These are phyloP conservation scores for Sebastes oblongus DNA, from an alignment of 2,797 vertebrate species.

Conservation along the genomic window DNA sequence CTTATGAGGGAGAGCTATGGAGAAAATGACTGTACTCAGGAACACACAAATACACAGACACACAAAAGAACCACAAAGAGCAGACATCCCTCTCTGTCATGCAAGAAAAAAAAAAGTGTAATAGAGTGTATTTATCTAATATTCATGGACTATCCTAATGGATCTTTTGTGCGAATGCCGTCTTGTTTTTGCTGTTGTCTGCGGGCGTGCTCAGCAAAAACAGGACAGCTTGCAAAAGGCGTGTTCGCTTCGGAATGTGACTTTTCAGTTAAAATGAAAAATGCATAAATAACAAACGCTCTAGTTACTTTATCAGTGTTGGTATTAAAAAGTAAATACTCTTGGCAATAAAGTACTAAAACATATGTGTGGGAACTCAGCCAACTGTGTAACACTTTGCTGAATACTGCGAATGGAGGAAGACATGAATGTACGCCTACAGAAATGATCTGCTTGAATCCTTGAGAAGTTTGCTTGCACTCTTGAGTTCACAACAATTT, in stretches of 20 bases:
- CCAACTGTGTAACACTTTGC: neutral
- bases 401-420: neutral
- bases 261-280: slow-evolving; percentile 21
- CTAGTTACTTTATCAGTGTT: neutral
- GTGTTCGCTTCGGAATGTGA: neutral
- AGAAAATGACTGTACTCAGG: slow-evolving; percentile 77
- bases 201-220: slow-evolving; percentile 32
- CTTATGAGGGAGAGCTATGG: slow-evolving; percentile 80
- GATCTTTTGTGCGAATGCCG: slow-evolving; percentile 48
- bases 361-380: neutral
- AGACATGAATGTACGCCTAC: neutral
- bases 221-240: neutral
- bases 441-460: neutral
- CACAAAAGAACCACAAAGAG: slow-evolving; percentile 32
- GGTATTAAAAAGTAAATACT: slow-evolving; percentile 7
- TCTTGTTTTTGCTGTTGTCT: slow-evolving; percentile 49
- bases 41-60: slow-evolving; percentile 44
- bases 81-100: slow-evolving; percentile 30
- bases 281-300: slow-evolving; percentile 25
- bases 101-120: slow-evolving; percentile 34
- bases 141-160: slow-evolving; percentile 70
- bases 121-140: slow-evolving; percentile 67
- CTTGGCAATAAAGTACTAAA: neutral
- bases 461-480: neutral
- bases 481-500: neutral